Evolutionary conservation across 2,113 vertebrate genomes (phyloP), one percentile per base, ranked within the genome.

Genomic region (Felis catus): DNA sequence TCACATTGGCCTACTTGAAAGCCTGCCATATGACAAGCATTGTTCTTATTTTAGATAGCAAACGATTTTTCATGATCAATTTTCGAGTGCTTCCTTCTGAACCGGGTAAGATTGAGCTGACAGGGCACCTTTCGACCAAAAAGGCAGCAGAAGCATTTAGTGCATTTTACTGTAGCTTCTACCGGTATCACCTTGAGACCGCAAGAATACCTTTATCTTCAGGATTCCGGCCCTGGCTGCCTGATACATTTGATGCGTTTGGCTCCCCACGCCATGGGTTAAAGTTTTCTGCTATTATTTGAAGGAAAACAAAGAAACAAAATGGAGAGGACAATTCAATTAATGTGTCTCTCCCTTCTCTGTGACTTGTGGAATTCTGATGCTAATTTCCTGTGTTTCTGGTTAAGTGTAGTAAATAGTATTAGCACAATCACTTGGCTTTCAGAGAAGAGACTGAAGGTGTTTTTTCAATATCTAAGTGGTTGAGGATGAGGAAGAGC

Each of bases 61-160:
- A 97, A 97, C 90, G 89, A 97, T 94, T 95, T 95, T 97, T 95
- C 97, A 85, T 97, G 95, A 98, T 97, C 97, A 96, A 96, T 97
- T 98, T 98, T 90, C 84, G 25, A 89, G 45, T 96, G 83, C 92
- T 97, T 96, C 95, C 83, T 97, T 96, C 51, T 7, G 92, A 97
- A 96, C 70, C 74, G 82, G 39, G 87, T 81, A 83, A 95, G 89
- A 95, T 94, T 92, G 87, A 94, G 96, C 97, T 97, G 96, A 98
- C 82, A 4, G 65, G 95, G 97, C 94, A 97, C 84, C 90, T 98
- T 97, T 91, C 74, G 92, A 89, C 83, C 94, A 93, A 97, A 97
- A 92, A 97, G 53, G 76, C 41, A 19, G 84, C 92, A 96, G 91
- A 94, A 96, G 83, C 97, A 96, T 97, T 98, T 97, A 97, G 97